A percentile compares a stretch with the other conserved stretches of the same genome.
phyloP scores from a whole-genome alignment of 1,140 invertebrate species.

The Drosophila pandora region DNA sequence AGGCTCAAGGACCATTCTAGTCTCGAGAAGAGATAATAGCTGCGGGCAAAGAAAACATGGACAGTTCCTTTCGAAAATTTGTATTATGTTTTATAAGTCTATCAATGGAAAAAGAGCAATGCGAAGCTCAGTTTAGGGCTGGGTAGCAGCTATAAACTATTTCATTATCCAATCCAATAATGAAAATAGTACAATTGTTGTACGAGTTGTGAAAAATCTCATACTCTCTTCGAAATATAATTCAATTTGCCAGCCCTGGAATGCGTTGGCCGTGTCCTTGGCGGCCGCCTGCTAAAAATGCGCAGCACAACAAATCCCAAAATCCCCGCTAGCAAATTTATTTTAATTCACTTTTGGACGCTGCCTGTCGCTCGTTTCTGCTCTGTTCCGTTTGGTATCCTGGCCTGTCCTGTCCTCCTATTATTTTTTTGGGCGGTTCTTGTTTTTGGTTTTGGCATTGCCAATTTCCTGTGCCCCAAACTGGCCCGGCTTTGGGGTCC shows the following conservation, averaged over 20 bases:
- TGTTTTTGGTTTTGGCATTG: slow-evolving; percentile 67
- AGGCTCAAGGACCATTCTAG: slow-evolving; percentile 31
- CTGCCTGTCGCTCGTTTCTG: slow-evolving; percentile 42
- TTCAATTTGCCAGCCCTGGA: slow-evolving; percentile 13
- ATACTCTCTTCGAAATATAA: not conserved
- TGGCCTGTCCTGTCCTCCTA: slow-evolving; percentile 9
- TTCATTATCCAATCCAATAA: not conserved
- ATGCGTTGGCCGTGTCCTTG: slow-evolving; percentile 58
- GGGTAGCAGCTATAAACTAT: not conserved
- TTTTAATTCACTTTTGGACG: slow-evolving; percentile 82
- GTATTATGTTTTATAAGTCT: slow-evolving; percentile 56
- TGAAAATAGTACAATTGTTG: not conserved
- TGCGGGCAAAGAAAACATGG: slow-evolving; percentile 57
- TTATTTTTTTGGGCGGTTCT: slow-evolving; percentile 19
- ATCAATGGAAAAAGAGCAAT: slow-evolving; percentile 24
- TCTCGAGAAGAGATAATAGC: slow-evolving; percentile 52
- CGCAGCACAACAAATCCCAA: slow-evolving; percentile 79
- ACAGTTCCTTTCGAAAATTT: slow-evolving; percentile 52
- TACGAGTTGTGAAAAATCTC: not conserved
- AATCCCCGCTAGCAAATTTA: slow-evolving; percentile 81
- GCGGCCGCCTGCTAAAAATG: slow-evolving; percentile 69
- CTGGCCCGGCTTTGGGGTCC: slow-evolving; percentile 21
- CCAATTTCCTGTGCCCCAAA: slow-evolving; percentile 67
- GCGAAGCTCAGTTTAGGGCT: slow-evolving; percentile 26
- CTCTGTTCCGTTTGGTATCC: slow-evolving; percentile 29